Evolutionary conservation across 2,888 invertebrate species (phyloP), one percentile per base, ranked within the genome.

Genomic region (Adelognathus sp.): DNA sequence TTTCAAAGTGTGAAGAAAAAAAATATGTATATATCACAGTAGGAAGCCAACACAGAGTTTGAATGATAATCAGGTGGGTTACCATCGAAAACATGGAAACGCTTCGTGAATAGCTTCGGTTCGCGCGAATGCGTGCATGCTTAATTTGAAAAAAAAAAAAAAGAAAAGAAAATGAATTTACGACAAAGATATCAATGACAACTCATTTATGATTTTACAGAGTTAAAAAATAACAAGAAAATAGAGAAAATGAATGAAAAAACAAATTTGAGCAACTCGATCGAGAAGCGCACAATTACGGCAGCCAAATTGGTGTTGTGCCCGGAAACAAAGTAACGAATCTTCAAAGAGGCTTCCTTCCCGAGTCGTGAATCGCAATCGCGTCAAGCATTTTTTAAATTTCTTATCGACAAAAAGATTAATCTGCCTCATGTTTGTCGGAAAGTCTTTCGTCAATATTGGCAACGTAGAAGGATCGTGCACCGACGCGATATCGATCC

Each of bases 71-170:
- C 39, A 52, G 71, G 74, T 75, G 66, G 74, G n/a, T 50, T 67
- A 52, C 79, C 78, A 82, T 58, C 60, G 76, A 82, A 50, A 79
- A 76, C 71, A 33, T 74, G 54, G 56, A 71, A 81, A n/a, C 61
- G 72, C 18, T 79, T n/a, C 77, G 77, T 77, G 67, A 67, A 79
- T 73, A 74, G 79, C 79, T 72, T 79, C 60, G 52, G 80, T 77
- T 63, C 75, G 76, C 69, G 72, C 74, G 64, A 73, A 70, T 76
- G 80, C 74, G 72, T 69, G 21, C 82, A 81, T 82, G 82, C 80
- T 74, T 54, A 63, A 76, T 56, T 41, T 69, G n/a, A n/a, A n/a
- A n/a, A n/a, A n/a, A n/a, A n/a, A n/a, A n/a, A n/a, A n/a, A n/a
- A n/a, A n/a, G n/a, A n/a, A n/a, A n/a, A n/a, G n/a, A 6, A 29